Evolutionary conservation across 2,797 vertebrate species (phyloP).

Genomic region (Eidolon dupreanum): DNA sequence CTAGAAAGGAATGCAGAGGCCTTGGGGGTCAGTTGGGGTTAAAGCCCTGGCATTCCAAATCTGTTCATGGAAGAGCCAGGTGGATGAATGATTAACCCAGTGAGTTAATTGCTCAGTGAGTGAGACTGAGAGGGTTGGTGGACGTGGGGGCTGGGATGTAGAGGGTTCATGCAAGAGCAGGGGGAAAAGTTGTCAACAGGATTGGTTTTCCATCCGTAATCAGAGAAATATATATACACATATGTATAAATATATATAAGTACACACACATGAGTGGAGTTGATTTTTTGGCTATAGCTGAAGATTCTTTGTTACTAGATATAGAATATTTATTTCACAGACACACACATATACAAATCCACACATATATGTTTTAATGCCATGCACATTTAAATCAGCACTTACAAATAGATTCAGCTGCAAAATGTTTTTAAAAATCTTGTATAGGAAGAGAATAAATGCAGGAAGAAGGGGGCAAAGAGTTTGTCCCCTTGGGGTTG

Average conservation of each 20-base stretch:
- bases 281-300: neutral
- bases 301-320: neutral
- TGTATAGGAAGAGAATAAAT: neutral
- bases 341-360: accelerated
- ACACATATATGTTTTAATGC: neutral
- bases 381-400: neutral
- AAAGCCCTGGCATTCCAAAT: constrained; percentile 69
- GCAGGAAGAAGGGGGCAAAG: neutral
- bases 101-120: constrained; percentile 82
- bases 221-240: neutral
- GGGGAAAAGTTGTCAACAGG: neutral
- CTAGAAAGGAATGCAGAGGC: neutral
- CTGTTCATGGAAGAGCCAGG: constrained; percentile 59
- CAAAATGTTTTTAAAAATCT: neutral
- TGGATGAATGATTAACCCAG: constrained; percentile 86
- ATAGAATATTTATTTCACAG: neutral
- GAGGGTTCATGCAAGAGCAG: neutral
- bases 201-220: neutral
- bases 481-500: neutral
- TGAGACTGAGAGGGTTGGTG: constrained; percentile 43
- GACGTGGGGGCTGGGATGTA: neutral
- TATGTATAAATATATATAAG: neutral
- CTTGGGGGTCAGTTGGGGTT: constrained; percentile 48
- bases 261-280: no score
- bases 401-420: neutral